Conservation (phyloP, 2,888 invertebrate species). For the Xiphydria camelus region DNA sequence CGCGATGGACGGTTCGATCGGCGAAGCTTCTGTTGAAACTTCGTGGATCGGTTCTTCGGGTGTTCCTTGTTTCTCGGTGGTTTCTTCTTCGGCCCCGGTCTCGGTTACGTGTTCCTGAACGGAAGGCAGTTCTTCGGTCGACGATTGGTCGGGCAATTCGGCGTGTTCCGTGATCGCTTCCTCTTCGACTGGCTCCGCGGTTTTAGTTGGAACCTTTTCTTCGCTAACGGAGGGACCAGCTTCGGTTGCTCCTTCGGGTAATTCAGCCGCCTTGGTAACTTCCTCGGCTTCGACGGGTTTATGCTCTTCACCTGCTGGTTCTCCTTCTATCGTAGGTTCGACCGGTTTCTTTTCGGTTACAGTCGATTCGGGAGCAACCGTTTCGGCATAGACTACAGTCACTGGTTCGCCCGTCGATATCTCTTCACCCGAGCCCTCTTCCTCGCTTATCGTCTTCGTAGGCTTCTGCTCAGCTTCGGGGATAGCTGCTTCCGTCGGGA, state of each 20-base stretch:
- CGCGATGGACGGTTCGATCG: slow-evolving; percentile 4
- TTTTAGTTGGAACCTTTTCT: slow-evolving; percentile 6
- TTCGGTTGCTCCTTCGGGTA: slow-evolving; percentile 8
- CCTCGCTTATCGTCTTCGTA: slow-evolving; percentile 11
- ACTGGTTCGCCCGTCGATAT: slow-evolving; percentile 23
- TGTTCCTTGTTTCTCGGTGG: slow-evolving; percentile 13
- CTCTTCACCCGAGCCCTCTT: slow-evolving; percentile 18
- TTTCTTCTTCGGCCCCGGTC: slow-evolving; percentile 9
- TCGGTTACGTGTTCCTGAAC: slow-evolving; percentile 8
- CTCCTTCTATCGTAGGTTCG: slow-evolving; percentile 1
- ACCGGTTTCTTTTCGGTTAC: slow-evolving; percentile 6
- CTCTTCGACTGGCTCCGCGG: neutral
- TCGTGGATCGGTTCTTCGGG: slow-evolving; percentile 17
- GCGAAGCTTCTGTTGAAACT: slow-evolving; percentile 9
- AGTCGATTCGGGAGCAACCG: slow-evolving; percentile 1
- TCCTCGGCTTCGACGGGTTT: no score
- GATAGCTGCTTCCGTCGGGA: slow-evolving; percentile 12
- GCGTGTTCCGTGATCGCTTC: neutral
- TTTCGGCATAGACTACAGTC: slow-evolving; percentile 13
- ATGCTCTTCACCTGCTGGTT: neutral
- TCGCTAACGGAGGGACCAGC: slow-evolving; percentile 12
- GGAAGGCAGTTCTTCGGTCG: no score
- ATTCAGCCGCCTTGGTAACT: neutral
- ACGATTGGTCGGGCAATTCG: no score
- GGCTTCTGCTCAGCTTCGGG: slow-evolving; percentile 17